Evolutionary conservation across 2,113 vertebrate genomes (phyloP).

Genomic region (Salvelinus sp.): DNA sequence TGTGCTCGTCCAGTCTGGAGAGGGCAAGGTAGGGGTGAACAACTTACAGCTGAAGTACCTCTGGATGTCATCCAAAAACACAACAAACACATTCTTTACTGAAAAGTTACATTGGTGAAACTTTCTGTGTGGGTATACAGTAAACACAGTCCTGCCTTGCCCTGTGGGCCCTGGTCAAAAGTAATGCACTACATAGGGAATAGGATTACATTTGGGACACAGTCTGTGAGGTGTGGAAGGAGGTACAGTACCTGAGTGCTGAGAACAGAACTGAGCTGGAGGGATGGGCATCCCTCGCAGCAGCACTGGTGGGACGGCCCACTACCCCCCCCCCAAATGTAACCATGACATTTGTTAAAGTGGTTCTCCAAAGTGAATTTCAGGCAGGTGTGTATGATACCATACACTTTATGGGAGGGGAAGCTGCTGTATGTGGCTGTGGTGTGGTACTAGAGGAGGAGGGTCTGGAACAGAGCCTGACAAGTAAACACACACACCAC

Average conservation of each 20-base stretch:
- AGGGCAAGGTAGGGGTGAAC: conserved; percentile 68
- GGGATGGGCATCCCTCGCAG: conserved; percentile 45
- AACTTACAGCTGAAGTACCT: conserved; percentile 89
- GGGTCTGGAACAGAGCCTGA: conserved; percentile 49
- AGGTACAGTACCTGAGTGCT: conserved; percentile 79
- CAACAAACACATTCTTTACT: background rate
- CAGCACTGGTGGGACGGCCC: too few species aligned
- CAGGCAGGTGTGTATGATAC: too few species aligned
- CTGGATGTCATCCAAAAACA: conserved; percentile 86
- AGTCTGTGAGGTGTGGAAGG: background rate
- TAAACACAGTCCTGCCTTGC: background rate
- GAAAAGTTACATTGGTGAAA: too few species aligned
- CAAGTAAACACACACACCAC: conserved; percentile 18
- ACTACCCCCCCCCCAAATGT: conserved; percentile 61
- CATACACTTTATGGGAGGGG: conserved; percentile 54
- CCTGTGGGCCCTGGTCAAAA: too few species aligned
- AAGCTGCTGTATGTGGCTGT: conserved; percentile 65
- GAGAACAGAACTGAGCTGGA: conserved; percentile 78
- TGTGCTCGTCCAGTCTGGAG: conserved; percentile 30
- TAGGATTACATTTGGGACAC: background rate
- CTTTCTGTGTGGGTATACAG: background rate
- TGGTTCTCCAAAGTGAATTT: too few species aligned
- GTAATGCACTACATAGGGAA: background rate
- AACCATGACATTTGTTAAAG: too few species aligned
- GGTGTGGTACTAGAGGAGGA: conserved; percentile 70